Evolutionary conservation across 2,888 invertebrate species (phyloP).

Genomic region (Netelia melanura): DNA sequence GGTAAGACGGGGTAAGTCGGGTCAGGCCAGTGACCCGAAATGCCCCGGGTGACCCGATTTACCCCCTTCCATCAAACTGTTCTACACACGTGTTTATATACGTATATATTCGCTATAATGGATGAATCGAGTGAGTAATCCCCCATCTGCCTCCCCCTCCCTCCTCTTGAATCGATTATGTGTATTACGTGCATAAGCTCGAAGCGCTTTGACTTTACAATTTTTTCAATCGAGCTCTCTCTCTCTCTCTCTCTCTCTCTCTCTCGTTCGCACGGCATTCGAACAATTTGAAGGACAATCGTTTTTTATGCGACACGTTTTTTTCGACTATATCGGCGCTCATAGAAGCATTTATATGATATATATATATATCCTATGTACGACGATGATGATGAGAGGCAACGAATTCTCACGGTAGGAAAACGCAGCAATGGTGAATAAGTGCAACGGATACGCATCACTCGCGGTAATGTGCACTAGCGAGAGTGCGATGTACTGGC

Average conservation of each 20-base stretch:
- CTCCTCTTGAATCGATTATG: slow-evolving; percentile 32
- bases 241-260: no score
- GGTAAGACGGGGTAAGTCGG: no score
- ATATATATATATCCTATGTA: background rate
- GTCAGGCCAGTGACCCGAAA: no score
- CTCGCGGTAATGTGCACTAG: slow-evolving; percentile 41
- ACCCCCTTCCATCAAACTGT: no score
- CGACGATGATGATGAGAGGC: slow-evolving; percentile 8
- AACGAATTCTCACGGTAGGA: slow-evolving; percentile 54
- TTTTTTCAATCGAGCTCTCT: background rate
- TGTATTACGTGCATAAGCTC: slow-evolving; percentile 11
- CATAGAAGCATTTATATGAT: background rate
- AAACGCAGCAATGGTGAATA: background rate
- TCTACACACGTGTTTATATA: background rate
- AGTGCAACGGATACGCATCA: slow-evolving; percentile 41
- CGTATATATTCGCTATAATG: background rate
- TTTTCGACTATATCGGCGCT: background rate
- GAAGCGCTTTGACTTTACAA: slow-evolving; percentile 43
- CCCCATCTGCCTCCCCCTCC: background rate
- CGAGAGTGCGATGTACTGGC: slow-evolving; percentile 60
- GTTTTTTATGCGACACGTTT: slow-evolving; percentile 22
- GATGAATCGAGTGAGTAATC: slow-evolving; percentile 31
- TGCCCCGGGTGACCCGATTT: no score
- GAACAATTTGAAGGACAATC: slow-evolving; percentile 19
- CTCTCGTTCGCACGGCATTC: background rate